Evolutionary conservation across 2,888 invertebrate species (phyloP), one percentile per base, ranked within the genome.

Genomic region (Tenthredo distinguenda): DNA sequence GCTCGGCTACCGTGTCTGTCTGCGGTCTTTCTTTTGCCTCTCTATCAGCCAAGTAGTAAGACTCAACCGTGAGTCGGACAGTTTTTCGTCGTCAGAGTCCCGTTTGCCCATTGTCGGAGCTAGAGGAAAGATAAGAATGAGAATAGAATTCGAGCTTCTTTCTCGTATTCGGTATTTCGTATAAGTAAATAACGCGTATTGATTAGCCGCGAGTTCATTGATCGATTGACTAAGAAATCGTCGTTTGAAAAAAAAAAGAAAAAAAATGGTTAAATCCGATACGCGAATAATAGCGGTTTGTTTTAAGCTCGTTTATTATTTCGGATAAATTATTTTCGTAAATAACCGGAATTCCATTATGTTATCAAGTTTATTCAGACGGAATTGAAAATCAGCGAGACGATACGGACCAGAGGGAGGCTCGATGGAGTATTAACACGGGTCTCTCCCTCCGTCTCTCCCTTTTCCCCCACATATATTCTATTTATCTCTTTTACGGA

Each of bases 301-400:
- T 43, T 43, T 43, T 47, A 12, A 62, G 12, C 26, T 5, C 58
- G 7, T 62, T 21, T n/a, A 10, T 58, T 26, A 18, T 34, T 68
- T 34, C 5, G 7, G 68, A 26, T 15, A 5, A 40, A 43, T 43
- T 15, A 40, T 72, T n/a, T 40, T 40, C 18, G 12, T 47, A 3
- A 47, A 47, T 43, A 15, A 40, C 18, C n/a, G 34, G 6, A 77
- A 15, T 34, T 18, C 34, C 50, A 31, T 26, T 77, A 21, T 15
- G n/a, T 55, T 15, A 40, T 77, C 50, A 34, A 77, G 31, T 55
- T 77, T 10, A 55, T 50, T 50, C 47, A 55, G 55, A 31, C 77
- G 77, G 10, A 50, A 77, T 77, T 55, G 77, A 50, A 77, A 55
- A 47, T 77, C 77, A 40, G 9, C 77, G 31, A 77, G 55, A 50